Conservation (phyloP, 2,113 vertebrate species). For the Dryoscopus gambensis region DNA sequence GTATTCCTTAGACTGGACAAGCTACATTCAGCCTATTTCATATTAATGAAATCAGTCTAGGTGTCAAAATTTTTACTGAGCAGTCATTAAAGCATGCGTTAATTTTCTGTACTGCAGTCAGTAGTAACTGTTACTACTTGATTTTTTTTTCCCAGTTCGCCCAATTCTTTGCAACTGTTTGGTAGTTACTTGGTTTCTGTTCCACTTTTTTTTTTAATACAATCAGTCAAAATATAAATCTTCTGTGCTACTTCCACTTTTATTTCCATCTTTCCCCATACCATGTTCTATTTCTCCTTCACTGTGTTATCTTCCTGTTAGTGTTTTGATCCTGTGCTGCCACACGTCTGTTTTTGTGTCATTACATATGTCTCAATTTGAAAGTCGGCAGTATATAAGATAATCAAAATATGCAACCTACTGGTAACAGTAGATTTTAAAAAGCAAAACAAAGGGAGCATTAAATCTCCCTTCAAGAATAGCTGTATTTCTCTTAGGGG, state of each 20-base stretch:
- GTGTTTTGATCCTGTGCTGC: not conserved
- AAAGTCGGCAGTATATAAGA: not conserved
- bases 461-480: not conserved
- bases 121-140: not conserved
- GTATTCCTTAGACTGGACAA: not conserved
- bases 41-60: not conserved
- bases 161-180: not conserved
- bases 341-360: not conserved
- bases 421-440: not conserved
- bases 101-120: not conserved
- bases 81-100: not conserved
- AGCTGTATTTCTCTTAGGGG: not conserved
- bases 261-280: not conserved
- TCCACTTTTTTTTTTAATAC: not conserved
- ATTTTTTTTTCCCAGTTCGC: not conserved
- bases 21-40: not conserved
- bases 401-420: not conserved
- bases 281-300: not conserved
- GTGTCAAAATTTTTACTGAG: not conserved
- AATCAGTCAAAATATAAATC: not conserved
- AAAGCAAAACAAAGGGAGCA: not conserved
- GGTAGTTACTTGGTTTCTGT: not conserved
- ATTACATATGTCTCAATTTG: fast-evolving
- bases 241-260: not conserved
- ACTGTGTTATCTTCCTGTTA: not conserved